Evolutionary conservation across 2,888 invertebrate species (phyloP), one percentile per base, ranked within the genome.

Genomic region (Diachrysia chrysitis): DNA sequence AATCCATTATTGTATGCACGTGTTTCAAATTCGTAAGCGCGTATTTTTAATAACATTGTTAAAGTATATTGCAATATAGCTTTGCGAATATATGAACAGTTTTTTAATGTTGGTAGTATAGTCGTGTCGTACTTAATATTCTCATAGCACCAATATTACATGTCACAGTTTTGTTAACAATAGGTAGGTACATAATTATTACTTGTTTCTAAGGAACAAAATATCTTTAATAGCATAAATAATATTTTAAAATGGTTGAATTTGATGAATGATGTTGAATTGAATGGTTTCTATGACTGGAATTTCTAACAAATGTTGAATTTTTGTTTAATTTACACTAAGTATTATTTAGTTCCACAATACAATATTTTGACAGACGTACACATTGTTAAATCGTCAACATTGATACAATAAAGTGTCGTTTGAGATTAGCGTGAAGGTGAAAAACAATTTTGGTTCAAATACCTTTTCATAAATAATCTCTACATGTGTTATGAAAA

Each of bases 361-460:
- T 48, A 9, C 10, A 19, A 19, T 10, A 48, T 48, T 48, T 48
- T 19, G 7, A 51, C 48, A 51, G 12, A 51, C 3, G 19, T 51
- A 4, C 6, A 42, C 6, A 42, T 42, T n/a, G 42, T 42, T 6
- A 42, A 42, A n/a, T 37, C 37, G 16, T 16, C 16, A 25, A 23
- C 23, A 16, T 54, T 54, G 7, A 6, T 54, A 25, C 12, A 25
- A 23, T 25, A 21, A 23, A 3, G n/a, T 32, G 23, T 59, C 14
- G 32, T 58, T 58, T 62, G 16, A 17, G 51, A 59, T 46, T 55
- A 66, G 17, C 57, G 69, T 79, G 67, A 69, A 76, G 72, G 66
- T 69, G 69, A 67, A 62, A 48, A 32, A 66, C 59, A 51, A 63
- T 53, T 29, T 65, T 58, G 5, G 76, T 75, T 69, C 63, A 69